Evolutionary conservation across 2,888 invertebrate species (phyloP), one percentile per base, ranked within the genome.

Genomic region (Pollenia amentaria): DNA sequence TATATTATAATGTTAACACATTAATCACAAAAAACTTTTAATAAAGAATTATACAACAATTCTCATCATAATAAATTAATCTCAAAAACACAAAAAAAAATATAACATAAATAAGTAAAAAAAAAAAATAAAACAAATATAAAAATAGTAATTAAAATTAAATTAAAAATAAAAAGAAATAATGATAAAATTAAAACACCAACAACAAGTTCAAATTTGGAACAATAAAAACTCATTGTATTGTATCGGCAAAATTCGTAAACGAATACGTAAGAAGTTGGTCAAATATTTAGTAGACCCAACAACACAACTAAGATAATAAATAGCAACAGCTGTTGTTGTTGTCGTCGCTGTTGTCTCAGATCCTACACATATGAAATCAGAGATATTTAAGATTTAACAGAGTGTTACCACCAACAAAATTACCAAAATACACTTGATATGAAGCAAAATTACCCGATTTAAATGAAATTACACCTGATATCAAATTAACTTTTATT

Each of bases 191-290:
- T 14, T 21, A 44, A 62, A 77, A 57, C 11, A 44, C 18, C 18
- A 64, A 60, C 46, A 77, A 53, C 21, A 16, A 67, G 46, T 60
- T 51, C 48, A 60, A 46, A 62, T 80, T 62, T 72, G 16, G 55
- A 80, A 75, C 65, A 81, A 81, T 60, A 81, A 60, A 60, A 81
- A 67, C 18, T 75, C 48, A 75, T 75, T 81, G 57, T 57, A 42
- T 73, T 48, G 65, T 64, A 11, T 18, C 42, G 48, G 16, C 55
- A 21, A 38, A 29, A 60, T 62, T 51, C 51, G 69, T 51, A 51
- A 69, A 42, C 69, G 51, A 51, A 69, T 70, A 55, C 65, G 64
- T 76, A 76, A 76, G 65, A 76, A 65, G 65, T 77, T 77, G 51
- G 29, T 77, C 38, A 62, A 60, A 48, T 73, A 57, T 73, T 76